phyloP scores from a whole-genome alignment of 1,140 invertebrate species.

The Leptinotarsa texana region DNA sequence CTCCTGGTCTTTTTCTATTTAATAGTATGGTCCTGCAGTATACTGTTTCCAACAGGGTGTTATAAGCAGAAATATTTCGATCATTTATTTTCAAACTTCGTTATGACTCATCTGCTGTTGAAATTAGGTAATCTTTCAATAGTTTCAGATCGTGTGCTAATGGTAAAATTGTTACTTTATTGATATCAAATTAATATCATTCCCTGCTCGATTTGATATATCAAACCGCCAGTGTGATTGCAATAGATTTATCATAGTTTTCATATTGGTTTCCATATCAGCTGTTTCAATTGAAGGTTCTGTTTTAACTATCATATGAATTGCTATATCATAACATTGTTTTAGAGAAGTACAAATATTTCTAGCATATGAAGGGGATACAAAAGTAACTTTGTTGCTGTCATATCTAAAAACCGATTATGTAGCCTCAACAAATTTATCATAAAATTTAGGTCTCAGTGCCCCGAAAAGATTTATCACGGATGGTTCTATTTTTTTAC shows the following conservation, averaged over 20 bases:
- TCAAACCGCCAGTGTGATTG: conserved; percentile 39
- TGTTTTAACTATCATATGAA: conserved; percentile 8
- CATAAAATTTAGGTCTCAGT: conserved; percentile 36
- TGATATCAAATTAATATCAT: conserved; percentile 47
- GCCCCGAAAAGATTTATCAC: conserved; percentile 33
- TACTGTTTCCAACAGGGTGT: conserved; percentile 33
- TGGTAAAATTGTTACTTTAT: conserved; percentile 51
- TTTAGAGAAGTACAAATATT: conserved; percentile 43
- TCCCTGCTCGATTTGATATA: conserved; percentile 41
- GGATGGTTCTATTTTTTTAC: conserved; percentile 29
- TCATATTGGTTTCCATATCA: conserved; percentile 36
- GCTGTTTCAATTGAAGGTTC: conserved; percentile 27
- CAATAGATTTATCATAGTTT: conserved; percentile 40
- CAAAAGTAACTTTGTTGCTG: conserved; percentile 30
- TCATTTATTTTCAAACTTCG: conserved; percentile 31
- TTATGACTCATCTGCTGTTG: conserved; percentile 43
- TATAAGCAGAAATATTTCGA: conserved; percentile 34
- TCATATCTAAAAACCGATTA: conserved; percentile 35
- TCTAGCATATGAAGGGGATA: conserved; percentile 37
- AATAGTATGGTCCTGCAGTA: conserved; percentile 35
- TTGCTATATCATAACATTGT: conserved; percentile 41
- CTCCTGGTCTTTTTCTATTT: conserved; percentile 35
- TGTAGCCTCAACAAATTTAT: conserved; percentile 31
- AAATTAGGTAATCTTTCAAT: conserved; percentile 46
- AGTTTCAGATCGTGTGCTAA: conserved; percentile 52